Percentiles rank a stretch among this genome's conserved stretches.
Conservation (phyloP, 2,797 vertebrate species). For the Sciaenops ocellatus region DNA sequence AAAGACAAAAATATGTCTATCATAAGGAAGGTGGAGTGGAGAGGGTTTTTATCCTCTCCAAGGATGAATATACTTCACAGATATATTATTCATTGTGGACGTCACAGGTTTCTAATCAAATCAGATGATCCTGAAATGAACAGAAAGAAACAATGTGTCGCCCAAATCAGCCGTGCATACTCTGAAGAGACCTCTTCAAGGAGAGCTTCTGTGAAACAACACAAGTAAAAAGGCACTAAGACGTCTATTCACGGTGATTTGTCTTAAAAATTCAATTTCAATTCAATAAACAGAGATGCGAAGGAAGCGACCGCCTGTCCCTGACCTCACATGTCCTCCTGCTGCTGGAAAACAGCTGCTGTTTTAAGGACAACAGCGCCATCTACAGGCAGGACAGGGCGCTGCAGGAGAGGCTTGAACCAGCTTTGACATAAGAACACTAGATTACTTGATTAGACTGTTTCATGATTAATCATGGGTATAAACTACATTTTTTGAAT, state of each 20-base stretch:
- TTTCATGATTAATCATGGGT: no score
- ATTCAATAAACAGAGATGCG: neutral
- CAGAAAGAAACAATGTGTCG: neutral
- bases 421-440: neutral
- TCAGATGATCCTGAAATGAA: neutral
- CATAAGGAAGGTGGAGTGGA: no score
- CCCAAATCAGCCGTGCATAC: neutral
- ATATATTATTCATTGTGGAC: neutral
- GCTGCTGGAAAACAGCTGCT: neutral
- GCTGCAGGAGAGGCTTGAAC: neutral
- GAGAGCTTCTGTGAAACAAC: slow-evolving; percentile 7
- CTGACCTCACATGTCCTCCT: slow-evolving; percentile 38
- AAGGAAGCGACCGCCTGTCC: neutral
- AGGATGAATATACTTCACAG: neutral
- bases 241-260: neutral
- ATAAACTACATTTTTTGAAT: neutral
- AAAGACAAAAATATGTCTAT: no score
- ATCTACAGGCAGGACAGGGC: neutral
- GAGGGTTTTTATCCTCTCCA: neutral
- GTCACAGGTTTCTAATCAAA: neutral
- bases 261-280: neutral
- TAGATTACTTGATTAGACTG: neutral
- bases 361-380: slow-evolving; percentile 34
- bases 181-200: neutral
- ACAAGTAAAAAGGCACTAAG: neutral